These are phyloP conservation scores for Dreissena rostriformis DNA, from an alignment of 1,140 invertebrate genomes.

Conservation along the genomic window DNA sequence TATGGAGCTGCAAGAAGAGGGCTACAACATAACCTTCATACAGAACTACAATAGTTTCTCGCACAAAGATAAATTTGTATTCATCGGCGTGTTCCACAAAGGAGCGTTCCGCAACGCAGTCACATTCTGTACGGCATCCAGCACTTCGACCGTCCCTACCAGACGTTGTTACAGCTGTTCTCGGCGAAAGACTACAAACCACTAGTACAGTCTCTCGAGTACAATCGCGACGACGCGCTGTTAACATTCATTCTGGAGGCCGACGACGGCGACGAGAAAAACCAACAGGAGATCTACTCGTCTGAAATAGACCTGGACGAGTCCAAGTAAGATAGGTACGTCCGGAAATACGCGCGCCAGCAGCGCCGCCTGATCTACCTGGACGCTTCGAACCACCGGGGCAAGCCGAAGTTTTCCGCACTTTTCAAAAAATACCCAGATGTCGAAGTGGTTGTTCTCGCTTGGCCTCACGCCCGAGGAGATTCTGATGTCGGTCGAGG, in stretches of 20 bases:
- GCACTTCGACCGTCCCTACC: slow-evolving; percentile 73
- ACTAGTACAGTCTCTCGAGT: slow-evolving; percentile 71
- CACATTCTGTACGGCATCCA: slow-evolving; percentile 73
- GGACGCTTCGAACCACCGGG: slow-evolving; percentile 69
- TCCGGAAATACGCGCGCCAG: slow-evolving; percentile 58
- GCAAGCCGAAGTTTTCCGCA: slow-evolving; percentile 72
- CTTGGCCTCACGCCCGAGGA: slow-evolving; percentile 51
- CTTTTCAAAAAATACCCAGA: slow-evolving; percentile 69
- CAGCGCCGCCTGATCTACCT: slow-evolving; percentile 69
- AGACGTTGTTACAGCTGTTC: slow-evolving; percentile 70
- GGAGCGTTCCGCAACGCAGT: slow-evolving; percentile 63
- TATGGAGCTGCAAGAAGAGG: slow-evolving; percentile 64
- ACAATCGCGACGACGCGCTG: slow-evolving; percentile 65
- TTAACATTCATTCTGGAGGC: slow-evolving; percentile 75
- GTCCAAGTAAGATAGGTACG: slow-evolving; percentile 56
- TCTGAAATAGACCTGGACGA: slow-evolving; percentile 67
- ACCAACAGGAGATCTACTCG: slow-evolving; percentile 63
- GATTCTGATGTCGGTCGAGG: slow-evolving; percentile 50
- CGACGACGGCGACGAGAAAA: slow-evolving; percentile 42
- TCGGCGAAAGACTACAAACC: slow-evolving; percentile 72
- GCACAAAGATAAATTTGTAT: slow-evolving; percentile 63
- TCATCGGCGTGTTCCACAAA: slow-evolving; percentile 71
- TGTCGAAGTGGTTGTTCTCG: slow-evolving; percentile 65
- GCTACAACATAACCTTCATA: slow-evolving; percentile 74
- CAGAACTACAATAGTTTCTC: slow-evolving; percentile 74